These are phyloP conservation scores for Semicossyphus pulcher DNA, from an alignment of 2,113 vertebrate genomes.

Conservation along the genomic window DNA sequence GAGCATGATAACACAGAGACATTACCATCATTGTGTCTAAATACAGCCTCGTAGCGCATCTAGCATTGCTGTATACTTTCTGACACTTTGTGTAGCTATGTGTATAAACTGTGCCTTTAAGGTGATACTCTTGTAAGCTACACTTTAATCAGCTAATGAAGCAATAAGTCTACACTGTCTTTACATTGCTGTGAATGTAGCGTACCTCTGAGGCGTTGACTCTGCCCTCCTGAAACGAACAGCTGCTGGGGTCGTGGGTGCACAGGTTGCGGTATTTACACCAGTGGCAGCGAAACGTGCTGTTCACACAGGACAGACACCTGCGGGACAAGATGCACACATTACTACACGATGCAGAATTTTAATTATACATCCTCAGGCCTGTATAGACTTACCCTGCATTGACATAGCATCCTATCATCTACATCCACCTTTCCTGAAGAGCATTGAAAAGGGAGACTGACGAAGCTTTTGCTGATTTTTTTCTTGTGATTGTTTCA, in stretches of 20 bases:
- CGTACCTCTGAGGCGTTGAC: slow-evolving; percentile 94
- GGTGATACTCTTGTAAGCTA: background rate
- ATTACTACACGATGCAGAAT: background rate
- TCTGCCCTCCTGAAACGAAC: slow-evolving; percentile 95
- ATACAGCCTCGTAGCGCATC: too few relatives aligned
- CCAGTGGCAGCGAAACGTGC: slow-evolving; percentile 96
- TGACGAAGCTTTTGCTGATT: too few relatives aligned
- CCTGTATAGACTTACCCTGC: background rate
- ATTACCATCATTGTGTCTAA: too few relatives aligned
- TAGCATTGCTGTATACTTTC: too few relatives aligned
- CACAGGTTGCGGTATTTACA: slow-evolving; percentile 97
- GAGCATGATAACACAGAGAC: too few relatives aligned
- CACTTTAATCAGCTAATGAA: slow-evolving; percentile 35
- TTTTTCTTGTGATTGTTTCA: too few relatives aligned
- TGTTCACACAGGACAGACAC: slow-evolving; percentile 96
- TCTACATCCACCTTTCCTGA: slow-evolving; percentile 2
- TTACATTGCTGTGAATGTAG: background rate
- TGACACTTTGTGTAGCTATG: too few relatives aligned
- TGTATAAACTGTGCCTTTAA: too few relatives aligned
- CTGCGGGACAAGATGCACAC: slow-evolving; percentile 71
- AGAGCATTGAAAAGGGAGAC: slow-evolving; percentile 20
- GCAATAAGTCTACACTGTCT: background rate
- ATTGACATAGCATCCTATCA: background rate
- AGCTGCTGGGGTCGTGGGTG: slow-evolving; percentile 94
- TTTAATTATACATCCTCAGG: background rate